Conservation (phyloP, 2,888 invertebrate species). For the Drosophila vallismaia region DNA sequence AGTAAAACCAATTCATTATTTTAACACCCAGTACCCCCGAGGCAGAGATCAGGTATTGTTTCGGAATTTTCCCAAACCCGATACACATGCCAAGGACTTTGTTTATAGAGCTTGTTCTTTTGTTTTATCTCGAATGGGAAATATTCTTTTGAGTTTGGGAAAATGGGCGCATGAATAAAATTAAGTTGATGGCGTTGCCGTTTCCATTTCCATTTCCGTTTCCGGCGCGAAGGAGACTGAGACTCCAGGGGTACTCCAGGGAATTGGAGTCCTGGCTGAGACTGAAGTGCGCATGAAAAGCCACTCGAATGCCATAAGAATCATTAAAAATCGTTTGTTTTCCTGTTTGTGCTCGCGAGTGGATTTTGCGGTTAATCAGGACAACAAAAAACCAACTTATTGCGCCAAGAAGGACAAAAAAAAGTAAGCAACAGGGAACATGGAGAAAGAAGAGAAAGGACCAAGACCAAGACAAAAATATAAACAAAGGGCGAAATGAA, state of each 20-base stretch:
- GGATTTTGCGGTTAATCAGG: slow-evolving; percentile 77
- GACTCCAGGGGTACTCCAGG: slow-evolving; percentile 28
- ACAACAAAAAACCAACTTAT: slow-evolving; percentile 49
- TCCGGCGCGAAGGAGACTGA: slow-evolving; percentile 52
- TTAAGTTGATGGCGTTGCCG: slow-evolving; percentile 70
- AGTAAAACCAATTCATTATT: not conserved
- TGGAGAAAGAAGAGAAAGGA: not conserved
- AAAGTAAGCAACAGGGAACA: not conserved
- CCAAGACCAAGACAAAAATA: slow-evolving; percentile 22
- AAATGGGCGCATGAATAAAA: slow-evolving; percentile 74
- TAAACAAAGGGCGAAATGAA: slow-evolving; percentile 78
- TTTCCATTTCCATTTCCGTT: slow-evolving; percentile 73
- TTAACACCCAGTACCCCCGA: not conserved
- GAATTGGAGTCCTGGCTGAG: slow-evolving; percentile 4
- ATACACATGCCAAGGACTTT: not conserved
- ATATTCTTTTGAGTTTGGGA: slow-evolving; percentile 40
- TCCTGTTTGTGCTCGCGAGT: slow-evolving; percentile 59
- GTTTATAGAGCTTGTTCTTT: slow-evolving; percentile 30
- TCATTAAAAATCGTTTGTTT: slow-evolving; percentile 76
- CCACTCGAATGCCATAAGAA: slow-evolving; percentile 75
- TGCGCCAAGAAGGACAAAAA: slow-evolving; percentile 25
- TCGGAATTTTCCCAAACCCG: not conserved
- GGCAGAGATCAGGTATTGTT: slow-evolving; percentile 10
- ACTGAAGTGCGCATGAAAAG: slow-evolving; percentile 74
- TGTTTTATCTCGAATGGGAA: slow-evolving; percentile 72